Percentiles rank a stretch among this genome's conserved stretches.
These are phyloP conservation scores for Lindbergichthys nudifrons DNA, from an alignment of 2,797 vertebrate genomes.

Conservation along the genomic window DNA sequence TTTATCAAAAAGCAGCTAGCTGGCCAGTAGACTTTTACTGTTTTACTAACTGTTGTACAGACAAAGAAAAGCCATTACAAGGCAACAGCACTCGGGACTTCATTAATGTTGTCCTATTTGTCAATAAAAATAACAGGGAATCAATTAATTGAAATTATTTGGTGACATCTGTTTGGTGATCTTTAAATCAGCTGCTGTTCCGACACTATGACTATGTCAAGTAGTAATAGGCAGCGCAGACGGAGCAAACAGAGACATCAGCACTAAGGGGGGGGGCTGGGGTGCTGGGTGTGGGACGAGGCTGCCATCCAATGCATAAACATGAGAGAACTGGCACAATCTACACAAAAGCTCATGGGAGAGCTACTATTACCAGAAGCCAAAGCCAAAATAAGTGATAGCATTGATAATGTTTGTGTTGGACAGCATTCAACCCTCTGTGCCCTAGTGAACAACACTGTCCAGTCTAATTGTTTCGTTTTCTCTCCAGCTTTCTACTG, in stretches of 20 bases:
- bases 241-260: slow-evolving; percentile 58
- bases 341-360: slow-evolving; percentile 32
- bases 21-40: too few species aligned
- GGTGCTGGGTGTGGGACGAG: slow-evolving; percentile 11
- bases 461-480: slow-evolving; percentile 36
- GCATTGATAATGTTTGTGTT: slow-evolving; percentile 62
- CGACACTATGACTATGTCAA: slow-evolving; percentile 46
- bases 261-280: slow-evolving; percentile 8
- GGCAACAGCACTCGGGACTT: neutral
- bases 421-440: slow-evolving; percentile 52
- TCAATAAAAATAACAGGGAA: neutral
- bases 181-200: slow-evolving; percentile 3
- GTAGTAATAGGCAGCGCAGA: slow-evolving; percentile 22
- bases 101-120: neutral
- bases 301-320: slow-evolving; percentile 54
- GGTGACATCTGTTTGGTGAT: slow-evolving; percentile 1
- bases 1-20: neutral
- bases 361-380: slow-evolving; percentile 28
- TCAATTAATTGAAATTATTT: neutral
- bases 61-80: neutral
- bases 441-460: slow-evolving; percentile 31
- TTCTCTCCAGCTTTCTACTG: slow-evolving; percentile 10
- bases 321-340: slow-evolving; percentile 55
- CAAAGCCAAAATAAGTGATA: slow-evolving; percentile 50
- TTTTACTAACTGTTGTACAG: neutral